phyloP scores from a whole-genome alignment of 2,113 vertebrate genomes.

The Sinocyclocheilus anophthalmus region DNA sequence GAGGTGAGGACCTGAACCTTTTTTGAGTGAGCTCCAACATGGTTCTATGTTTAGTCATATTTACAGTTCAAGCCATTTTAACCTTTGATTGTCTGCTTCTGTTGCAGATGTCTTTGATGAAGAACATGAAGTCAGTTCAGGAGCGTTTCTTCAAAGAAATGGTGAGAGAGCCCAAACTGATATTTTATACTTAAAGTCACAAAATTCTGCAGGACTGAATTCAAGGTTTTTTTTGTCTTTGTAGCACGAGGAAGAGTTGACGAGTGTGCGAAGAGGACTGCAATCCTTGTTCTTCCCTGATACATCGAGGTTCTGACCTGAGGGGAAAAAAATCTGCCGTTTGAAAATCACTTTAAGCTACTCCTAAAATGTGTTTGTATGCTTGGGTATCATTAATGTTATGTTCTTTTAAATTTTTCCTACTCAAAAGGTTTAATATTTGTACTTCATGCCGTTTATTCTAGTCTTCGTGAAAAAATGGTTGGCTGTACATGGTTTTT shows the following conservation, averaged over 20 bases:
- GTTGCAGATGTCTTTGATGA: conserved; percentile 75
- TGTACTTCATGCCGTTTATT: not conserved
- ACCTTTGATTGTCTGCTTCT: not conserved
- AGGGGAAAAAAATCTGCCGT: not conserved
- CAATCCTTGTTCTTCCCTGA: conserved; percentile 72
- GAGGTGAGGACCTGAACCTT: conserved; percentile 64
- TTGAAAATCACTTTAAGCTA: not conserved
- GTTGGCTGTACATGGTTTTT: not conserved
- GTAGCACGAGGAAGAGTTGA: conserved; percentile 74
- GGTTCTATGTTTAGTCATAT: not conserved
- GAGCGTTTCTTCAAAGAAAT: conserved; percentile 75
- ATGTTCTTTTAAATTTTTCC: conserved; percentile 10
- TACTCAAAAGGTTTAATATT: conserved; percentile 16
- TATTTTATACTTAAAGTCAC: not conserved
- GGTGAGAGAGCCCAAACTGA: conserved; percentile 61
- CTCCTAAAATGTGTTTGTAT: conserved; percentile 34
- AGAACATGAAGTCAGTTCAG: conserved; percentile 76
- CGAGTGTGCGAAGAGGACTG: conserved; percentile 72
- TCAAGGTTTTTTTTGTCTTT: conserved; percentile 11
- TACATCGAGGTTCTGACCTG: conserved; percentile 60
- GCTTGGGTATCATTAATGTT: conserved; percentile 17
- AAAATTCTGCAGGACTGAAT: not conserved
- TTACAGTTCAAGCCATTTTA: not conserved
- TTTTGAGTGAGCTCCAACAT: too few relatives aligned
- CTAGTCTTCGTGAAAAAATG: not conserved